These are phyloP conservation scores for Craterocephalus amniculus DNA, from an alignment of 2,797 vertebrate species.

Conservation along the genomic window DNA sequence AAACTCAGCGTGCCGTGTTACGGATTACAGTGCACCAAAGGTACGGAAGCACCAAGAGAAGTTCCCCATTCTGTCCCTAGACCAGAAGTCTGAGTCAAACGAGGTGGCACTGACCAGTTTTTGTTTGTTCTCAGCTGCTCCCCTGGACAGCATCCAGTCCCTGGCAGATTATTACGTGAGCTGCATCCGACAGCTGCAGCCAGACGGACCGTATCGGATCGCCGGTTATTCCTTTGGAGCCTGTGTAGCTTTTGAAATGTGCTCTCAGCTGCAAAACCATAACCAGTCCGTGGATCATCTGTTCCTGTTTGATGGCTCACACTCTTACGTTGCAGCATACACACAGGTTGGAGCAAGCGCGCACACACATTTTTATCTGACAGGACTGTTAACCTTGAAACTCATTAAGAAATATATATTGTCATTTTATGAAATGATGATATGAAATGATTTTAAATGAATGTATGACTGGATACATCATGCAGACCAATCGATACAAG, in stretches of 20 bases:
- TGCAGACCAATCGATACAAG: no score
- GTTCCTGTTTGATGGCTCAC: conserved; percentile 95
- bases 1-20: conserved; percentile 92
- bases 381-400: no score
- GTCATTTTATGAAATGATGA: no score
- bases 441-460: no score
- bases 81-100: not conserved
- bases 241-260: conserved; percentile 98
- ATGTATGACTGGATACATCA: no score
- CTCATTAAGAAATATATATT: no score
- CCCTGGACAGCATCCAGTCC: conserved; percentile 92
- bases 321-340: conserved; percentile 93
- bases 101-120: not conserved
- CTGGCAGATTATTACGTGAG: conserved; percentile 91
- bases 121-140: conserved; percentile 83
- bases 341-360: conserved; percentile 86
- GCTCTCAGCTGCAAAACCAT: conserved; percentile 90
- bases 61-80: no score
- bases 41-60: conserved; percentile 62
- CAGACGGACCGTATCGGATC: conserved; percentile 91
- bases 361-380: not conserved
- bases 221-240: conserved; percentile 97
- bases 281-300: conserved; percentile 86
- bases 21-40: conserved; percentile 95
- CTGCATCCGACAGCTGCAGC: conserved; percentile 90